Conservation (phyloP, 2,113 vertebrate species). For the Varanus komodoensis region DNA sequence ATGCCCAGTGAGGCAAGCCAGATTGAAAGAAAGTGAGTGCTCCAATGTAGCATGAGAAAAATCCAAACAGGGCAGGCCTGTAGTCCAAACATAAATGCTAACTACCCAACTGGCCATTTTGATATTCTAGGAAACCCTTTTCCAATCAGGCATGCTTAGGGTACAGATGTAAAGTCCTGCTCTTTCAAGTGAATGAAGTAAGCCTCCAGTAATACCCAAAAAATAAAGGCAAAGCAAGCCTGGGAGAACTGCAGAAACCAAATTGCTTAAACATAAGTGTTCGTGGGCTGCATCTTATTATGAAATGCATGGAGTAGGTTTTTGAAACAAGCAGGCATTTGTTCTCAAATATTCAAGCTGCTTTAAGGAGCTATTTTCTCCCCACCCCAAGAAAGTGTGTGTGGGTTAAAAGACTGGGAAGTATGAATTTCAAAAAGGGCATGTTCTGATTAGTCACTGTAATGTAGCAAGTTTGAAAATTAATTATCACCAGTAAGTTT, state of each 20-base stretch:
- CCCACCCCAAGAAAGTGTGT: background rate
- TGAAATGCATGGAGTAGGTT: background rate
- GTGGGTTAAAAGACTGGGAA: background rate
- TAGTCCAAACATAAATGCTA: background rate
- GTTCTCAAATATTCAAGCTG: background rate
- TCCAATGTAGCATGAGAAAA: background rate
- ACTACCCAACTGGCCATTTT: background rate
- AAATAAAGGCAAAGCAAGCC: background rate
- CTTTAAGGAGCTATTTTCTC: background rate
- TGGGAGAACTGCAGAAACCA: background rate
- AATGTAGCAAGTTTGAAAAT: background rate
- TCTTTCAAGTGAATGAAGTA: background rate
- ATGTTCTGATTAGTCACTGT: background rate
- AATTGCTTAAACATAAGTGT: background rate
- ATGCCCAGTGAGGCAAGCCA: no score
- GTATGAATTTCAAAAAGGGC: background rate
- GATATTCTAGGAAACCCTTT: background rate
- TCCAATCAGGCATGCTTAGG: background rate
- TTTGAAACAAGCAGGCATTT: background rate
- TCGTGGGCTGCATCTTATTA: background rate
- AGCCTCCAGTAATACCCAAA: background rate
- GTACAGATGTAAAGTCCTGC: background rate
- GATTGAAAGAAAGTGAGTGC: background rate
- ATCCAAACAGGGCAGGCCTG: background rate
- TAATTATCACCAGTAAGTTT: background rate